Base-by-base conservation (phyloP, 2,888 invertebrate genomes). In the Netelia inedita region DNA sequence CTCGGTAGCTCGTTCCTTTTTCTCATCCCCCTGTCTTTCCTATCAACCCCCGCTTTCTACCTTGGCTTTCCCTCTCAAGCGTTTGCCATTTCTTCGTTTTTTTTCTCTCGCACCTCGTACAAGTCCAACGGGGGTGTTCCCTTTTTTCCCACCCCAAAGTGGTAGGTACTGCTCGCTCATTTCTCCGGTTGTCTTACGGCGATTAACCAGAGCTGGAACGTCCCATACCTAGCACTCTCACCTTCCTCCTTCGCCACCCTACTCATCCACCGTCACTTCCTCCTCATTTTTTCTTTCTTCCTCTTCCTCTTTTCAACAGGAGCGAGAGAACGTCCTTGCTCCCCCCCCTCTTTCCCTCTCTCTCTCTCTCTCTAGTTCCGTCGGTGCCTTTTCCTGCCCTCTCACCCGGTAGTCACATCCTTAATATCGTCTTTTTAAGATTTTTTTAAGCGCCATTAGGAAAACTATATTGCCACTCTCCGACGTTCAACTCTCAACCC, bases 101-200 rank as follows among this genome's bases (percentile, higher is more conserved):
- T 82, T 76, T 82, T 73, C 73, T 66, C 80, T 86, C 75, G 80
- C 85, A 83, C 83, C 75, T 82, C 81, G 74, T 65, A 43, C 79
- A 66, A 72, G 65, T 35, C 53, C 53, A 23, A 23, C 23, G 23
- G 2, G 57, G 41, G 16, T 41, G 65, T 11, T 71, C 79, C 79
- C n/a, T 63, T 43, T 69, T 79, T 63, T 19, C 8, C 59, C 28
- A 85, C 85, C 88, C 90, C 90, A 85, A 81, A 85, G 74, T 76
- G 84, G 76, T 89, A 87, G 86, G 89, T 89, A 89, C 92, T 91
- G 92, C 91, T 92, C 92, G 92, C 93, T 93, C 94, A 92, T 94
- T 93, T 93, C 92, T 93, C 92, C 90, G 91, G 92, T 93, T 93
- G 93, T 93, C 93, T 93, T 92, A 93, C 92, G 93, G 93, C 93